Evolutionary conservation across 2,888 invertebrate species (phyloP), one percentile per base, ranked within the genome.

Genomic region (Muschampia plurimacula): DNA sequence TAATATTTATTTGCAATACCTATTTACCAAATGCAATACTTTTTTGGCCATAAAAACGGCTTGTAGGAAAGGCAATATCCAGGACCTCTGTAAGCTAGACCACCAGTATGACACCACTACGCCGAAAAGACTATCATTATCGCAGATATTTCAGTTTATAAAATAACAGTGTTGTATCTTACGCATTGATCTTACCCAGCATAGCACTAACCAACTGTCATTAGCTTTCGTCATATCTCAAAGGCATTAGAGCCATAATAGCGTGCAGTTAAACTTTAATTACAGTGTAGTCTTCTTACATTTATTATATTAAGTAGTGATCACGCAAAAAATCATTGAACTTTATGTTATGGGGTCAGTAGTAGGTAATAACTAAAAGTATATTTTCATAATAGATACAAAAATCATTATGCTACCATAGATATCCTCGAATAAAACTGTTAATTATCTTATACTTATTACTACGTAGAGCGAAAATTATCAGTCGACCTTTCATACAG

Each of bases 221-320:
- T 57, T 22, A 57, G 9, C 55, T 57, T 57, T 57, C 55, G 55
- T 57, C 55, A n/a, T 57, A 57, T 57, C 22, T 57, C 55, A 57
- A n/a, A 57, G 39, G 28, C 5, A 8, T 39, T 67, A 57, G 55
- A 57, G 22, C 28, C 55, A 57, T 57, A 57, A 57, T 57, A 22
- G 55, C 55, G 55, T 57, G 55, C 49, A 49, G 55, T 15, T 28
- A 57, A 8, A 57, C n/a, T 15, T 57, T 57, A 57, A 57, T 57
- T 57, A 57, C 2, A 28, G 2, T 3, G 55, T 57, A 57, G 22
- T 57, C 55, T 57, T 57, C 55, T 22, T 22, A 57, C 55, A 57
- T 57, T 49, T 57, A 57, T 22, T 57, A 22, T 9, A 22, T 22
- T 22, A n/a, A 22, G 49, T 1, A 49, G 49, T 28, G 55, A 57